A percentile compares a stretch with the other conserved stretches of the same genome.
Conservation (phyloP, 2,888 invertebrate species). For the Sylvicola fuscatus region DNA sequence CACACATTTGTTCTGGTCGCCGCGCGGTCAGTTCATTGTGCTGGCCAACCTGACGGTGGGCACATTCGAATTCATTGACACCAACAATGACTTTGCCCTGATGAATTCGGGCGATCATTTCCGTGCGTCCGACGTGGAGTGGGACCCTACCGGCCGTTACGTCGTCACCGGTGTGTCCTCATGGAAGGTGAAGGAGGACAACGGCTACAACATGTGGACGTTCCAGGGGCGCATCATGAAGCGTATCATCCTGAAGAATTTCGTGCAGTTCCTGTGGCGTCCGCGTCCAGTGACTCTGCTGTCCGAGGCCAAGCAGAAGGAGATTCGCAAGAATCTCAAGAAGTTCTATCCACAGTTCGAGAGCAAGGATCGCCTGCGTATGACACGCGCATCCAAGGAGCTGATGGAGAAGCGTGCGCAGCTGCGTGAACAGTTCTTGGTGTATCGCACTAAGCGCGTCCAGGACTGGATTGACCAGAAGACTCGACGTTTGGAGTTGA, state of each 20-base stretch:
- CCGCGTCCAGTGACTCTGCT: constrained; percentile 81
- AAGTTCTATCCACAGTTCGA: constrained; percentile 93
- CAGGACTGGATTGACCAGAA: constrained; percentile 61
- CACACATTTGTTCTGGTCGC: constrained; percentile 92
- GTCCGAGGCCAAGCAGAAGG: constrained; percentile 67
- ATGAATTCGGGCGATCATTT: constrained; percentile 91
- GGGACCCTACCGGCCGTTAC: constrained; percentile 98
- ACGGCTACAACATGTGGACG: constrained; percentile 92
- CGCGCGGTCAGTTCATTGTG: constrained; percentile 86
- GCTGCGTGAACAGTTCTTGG: constrained; percentile 68
- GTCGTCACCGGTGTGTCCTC: constrained; percentile 88
- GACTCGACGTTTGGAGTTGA: constrained; percentile 58
- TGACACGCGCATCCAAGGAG: constrained; percentile 88
- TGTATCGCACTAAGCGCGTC: constrained; percentile 54
- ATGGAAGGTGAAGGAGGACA: constrained; percentile 86
- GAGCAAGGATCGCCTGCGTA: constrained; percentile 82
- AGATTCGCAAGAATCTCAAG: constrained; percentile 93
- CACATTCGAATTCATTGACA: constrained; percentile 85
- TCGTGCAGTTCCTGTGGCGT: constrained; percentile 90
- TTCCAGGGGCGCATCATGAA: constrained; percentile 68
- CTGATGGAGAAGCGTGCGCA: constrained; percentile 78
- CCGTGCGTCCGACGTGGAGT: constrained; percentile 84
- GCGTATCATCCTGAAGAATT: constrained; percentile 74
- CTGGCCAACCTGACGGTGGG: constrained; percentile 79
- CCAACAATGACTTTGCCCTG: constrained; percentile 80